These are phyloP conservation scores for Gnatocerus cornutus DNA, from an alignment of 2,888 invertebrate genomes.

Conservation along the genomic window DNA sequence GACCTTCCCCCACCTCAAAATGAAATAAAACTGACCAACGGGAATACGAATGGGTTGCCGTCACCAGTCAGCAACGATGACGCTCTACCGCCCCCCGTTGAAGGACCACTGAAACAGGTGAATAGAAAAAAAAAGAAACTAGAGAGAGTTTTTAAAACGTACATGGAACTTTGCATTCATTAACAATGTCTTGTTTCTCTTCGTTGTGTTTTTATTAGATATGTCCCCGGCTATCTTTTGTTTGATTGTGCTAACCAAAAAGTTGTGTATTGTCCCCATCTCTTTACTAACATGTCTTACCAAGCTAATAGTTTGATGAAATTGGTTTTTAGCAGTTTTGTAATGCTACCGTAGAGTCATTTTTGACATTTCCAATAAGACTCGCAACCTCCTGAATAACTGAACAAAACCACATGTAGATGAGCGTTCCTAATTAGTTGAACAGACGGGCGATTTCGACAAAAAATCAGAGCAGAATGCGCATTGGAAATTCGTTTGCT, in stretches of 20 bases:
- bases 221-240: constrained; percentile 29
- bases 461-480: not conserved
- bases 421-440: not conserved
- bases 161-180: constrained; percentile 49
- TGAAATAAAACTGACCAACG: constrained; percentile 66
- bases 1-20: constrained; percentile 52
- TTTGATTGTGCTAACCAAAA: constrained; percentile 57
- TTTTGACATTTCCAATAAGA: constrained; percentile 18
- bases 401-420: constrained; percentile 23
- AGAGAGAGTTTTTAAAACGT: constrained; percentile 55
- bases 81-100: constrained; percentile 73
- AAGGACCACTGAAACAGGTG: constrained; percentile 74
- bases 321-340: constrained; percentile 8
- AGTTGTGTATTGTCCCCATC: constrained; percentile 47
- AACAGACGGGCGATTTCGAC: not conserved
- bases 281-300: constrained; percentile 56
- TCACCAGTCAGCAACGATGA: constrained; percentile 68
- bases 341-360: not conserved
- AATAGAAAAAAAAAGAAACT: constrained; percentile 61
- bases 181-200: constrained; percentile 57
- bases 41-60: constrained; percentile 68
- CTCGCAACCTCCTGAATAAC: constrained; percentile 36
- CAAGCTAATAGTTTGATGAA: constrained; percentile 45
- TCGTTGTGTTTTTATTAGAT: constrained; percentile 25
- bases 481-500: too few relatives aligned